Evolutionary conservation across 2,888 invertebrate genomes (phyloP).

Genomic region (Leptinotarsa juncta): DNA sequence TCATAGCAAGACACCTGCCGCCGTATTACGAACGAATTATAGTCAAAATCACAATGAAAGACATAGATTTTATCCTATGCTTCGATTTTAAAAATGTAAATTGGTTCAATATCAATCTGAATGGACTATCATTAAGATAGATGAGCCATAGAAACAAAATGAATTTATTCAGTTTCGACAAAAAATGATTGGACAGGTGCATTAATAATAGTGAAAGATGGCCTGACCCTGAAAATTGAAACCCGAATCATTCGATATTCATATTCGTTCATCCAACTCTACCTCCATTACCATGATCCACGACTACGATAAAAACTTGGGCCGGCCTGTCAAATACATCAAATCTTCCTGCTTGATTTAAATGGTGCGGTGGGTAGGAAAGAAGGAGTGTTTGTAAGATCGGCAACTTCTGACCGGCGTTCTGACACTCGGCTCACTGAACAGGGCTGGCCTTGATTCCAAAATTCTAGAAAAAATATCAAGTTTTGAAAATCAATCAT

Average conservation of each 20-base stretch:
- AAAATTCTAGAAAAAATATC: background rate
- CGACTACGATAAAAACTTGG: background rate
- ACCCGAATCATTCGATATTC: slow-evolving; percentile 1
- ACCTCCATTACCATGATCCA: background rate
- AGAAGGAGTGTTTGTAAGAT: slow-evolving; percentile 5
- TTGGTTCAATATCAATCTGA: too few species aligned
- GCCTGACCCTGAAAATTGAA: background rate
- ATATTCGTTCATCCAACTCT: background rate
- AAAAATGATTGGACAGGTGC: background rate
- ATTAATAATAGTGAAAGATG: background rate
- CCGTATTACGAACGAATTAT: too few species aligned
- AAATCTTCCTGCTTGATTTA: background rate
- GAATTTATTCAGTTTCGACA: too few species aligned
- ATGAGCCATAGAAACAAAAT: too few species aligned
- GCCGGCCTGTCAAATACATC: background rate
- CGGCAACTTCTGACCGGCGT: slow-evolving; percentile 1
- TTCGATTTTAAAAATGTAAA: too few species aligned
- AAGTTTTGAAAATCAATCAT: too few species aligned
- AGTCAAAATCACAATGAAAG: too few species aligned
- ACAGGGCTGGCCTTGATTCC: background rate
- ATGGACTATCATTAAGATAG: too few species aligned
- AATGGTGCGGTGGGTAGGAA: slow-evolving; percentile 3
- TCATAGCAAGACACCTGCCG: too few species aligned
- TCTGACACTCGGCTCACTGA: background rate
- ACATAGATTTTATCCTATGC: too few species aligned